phyloP scores from a whole-genome alignment of 2,888 invertebrate genomes.

The Drosophila prostipennis region DNA sequence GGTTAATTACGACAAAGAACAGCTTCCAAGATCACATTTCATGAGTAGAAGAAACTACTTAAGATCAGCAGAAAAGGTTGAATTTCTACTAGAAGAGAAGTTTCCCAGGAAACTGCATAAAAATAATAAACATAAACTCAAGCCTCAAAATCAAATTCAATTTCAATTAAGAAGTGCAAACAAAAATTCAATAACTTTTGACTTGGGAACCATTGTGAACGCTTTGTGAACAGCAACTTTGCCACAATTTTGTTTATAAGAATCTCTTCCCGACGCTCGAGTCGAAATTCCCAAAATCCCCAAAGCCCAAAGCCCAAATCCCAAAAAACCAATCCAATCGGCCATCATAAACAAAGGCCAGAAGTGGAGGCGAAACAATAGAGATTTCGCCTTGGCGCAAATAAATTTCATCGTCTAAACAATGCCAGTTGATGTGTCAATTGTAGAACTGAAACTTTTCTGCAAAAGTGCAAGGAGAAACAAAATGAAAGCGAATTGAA shows the following conservation, averaged over 20 bases:
- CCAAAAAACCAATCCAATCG: slow-evolving; percentile 23
- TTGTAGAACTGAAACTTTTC: slow-evolving; percentile 44
- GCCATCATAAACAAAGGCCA: slow-evolving; percentile 24
- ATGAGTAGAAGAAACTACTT: neutral
- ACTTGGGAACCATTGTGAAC: neutral
- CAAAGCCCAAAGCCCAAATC: slow-evolving; percentile 8
- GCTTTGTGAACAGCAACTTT: slow-evolving; percentile 34
- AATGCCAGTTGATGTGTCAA: slow-evolving; percentile 66
- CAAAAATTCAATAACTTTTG: slow-evolving; percentile 39
- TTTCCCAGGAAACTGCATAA: neutral
- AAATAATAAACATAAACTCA: neutral
- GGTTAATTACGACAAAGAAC: slow-evolving; percentile 1
- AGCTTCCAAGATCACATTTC: slow-evolving; percentile 11
- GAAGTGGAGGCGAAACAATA: slow-evolving; percentile 41
- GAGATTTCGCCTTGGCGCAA: slow-evolving; percentile 37
- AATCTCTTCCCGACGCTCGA: slow-evolving; percentile 14
- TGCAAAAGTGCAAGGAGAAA: slow-evolving; percentile 1
- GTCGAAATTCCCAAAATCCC: slow-evolving; percentile 19
- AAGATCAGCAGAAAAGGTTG: neutral
- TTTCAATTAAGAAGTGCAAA: slow-evolving; percentile 31
- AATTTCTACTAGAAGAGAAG: too few species aligned
- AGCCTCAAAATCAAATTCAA: neutral
- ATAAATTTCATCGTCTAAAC: slow-evolving; percentile 63
- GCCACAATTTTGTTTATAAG: slow-evolving; percentile 54
- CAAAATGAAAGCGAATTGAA: too few species aligned